Percentiles rank a stretch among this genome's conserved stretches.
Conservation (phyloP, 2,113 vertebrate species). For the Lethenteron reissneri region DNA sequence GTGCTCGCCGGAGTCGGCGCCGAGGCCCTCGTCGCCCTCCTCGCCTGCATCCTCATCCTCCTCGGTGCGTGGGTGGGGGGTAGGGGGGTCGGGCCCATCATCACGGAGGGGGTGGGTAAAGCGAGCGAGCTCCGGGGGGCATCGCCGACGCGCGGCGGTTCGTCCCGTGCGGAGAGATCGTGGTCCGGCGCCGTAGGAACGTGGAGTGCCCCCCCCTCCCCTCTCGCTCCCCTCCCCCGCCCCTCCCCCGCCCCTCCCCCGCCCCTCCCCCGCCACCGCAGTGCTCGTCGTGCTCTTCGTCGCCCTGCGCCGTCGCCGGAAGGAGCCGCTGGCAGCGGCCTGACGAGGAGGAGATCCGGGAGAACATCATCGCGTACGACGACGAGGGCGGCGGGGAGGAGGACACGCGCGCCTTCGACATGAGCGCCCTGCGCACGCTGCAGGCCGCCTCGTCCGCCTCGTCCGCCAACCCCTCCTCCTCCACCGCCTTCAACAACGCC, state of each 20-base stretch:
- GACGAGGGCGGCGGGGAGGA: slow-evolving; percentile 91
- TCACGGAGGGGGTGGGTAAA: too few relatives aligned
- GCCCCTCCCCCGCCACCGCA: slow-evolving; percentile 12
- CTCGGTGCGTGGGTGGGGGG: not conserved
- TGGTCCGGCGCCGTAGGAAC: too few relatives aligned
- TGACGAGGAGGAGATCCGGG: slow-evolving; percentile 91
- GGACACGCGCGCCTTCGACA: slow-evolving; percentile 92
- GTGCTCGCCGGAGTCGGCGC: not conserved
- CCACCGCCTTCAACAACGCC: slow-evolving; percentile 16
- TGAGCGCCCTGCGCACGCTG: slow-evolving; percentile 81
- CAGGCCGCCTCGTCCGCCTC: slow-evolving; percentile 29
- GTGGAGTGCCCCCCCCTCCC: not conserved
- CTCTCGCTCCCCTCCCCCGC: not conserved
- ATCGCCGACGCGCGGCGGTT: too few relatives aligned
- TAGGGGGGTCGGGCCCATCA: too few relatives aligned
- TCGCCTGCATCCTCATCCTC: slow-evolving; percentile 4
- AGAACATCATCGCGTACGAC: slow-evolving; percentile 95
- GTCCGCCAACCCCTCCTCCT: not conserved
- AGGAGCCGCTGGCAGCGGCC: slow-evolving; percentile 76
- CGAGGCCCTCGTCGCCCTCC: slow-evolving; percentile 5
- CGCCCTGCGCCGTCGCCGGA: slow-evolving; percentile 75
- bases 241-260: too few relatives aligned
- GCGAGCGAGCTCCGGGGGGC: too few relatives aligned
- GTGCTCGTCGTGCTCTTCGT: slow-evolving; percentile 89
- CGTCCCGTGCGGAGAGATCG: too few relatives aligned